Evolutionary conservation across 2,113 vertebrate genomes (phyloP), one percentile per base, ranked within the genome.

Genomic region (Proteles cristata): DNA sequence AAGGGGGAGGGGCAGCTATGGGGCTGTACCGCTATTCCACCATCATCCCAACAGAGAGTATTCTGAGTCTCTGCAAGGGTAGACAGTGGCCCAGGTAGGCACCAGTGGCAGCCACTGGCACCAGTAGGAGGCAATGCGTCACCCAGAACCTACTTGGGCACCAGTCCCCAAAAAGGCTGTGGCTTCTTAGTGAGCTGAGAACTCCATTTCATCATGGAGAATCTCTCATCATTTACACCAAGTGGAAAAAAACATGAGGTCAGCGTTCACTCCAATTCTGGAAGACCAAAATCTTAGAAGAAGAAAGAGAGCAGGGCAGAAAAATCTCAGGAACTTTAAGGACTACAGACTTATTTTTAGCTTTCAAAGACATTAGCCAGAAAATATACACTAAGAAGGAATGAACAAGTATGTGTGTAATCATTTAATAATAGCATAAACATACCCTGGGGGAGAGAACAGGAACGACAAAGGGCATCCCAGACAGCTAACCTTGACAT

Each of bases 391-490:
- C 65, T 28, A 88, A 63, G 77, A 94, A 82, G 71, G 88, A 83
- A 87, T 4, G 65, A 48, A 84, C 12, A 71, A 73, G 73, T 74
- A 71, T 97, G 73, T 97, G 73, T 68, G 79, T 93, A 93, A 97
- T 95, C 90, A 89, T 88, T 96, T 97, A 96, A 98, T 95, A 97
- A 97, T 90, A 97, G 95, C 77, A 91, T 33, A 87, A 63, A 9
- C 11, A 0, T 26, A 50, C 50, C 28, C 91, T 45, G 1, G 65
- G 93, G 80, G 86, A 48, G 2, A 76, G 79, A 80, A 85, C 45
- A 77, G 91, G 82, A 88, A 93, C 84, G 55, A 45, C 7, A 25
- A 87, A 87, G 71, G 92, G 16, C 31, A 94, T 80, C 79, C 83
- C 43, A 88, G 35, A 80, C 39, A 66, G 55, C 89, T 92, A n/a